These are phyloP conservation scores for Orchesella flavescens DNA, from an alignment of 2,888 invertebrate genomes.

Conservation along the genomic window DNA sequence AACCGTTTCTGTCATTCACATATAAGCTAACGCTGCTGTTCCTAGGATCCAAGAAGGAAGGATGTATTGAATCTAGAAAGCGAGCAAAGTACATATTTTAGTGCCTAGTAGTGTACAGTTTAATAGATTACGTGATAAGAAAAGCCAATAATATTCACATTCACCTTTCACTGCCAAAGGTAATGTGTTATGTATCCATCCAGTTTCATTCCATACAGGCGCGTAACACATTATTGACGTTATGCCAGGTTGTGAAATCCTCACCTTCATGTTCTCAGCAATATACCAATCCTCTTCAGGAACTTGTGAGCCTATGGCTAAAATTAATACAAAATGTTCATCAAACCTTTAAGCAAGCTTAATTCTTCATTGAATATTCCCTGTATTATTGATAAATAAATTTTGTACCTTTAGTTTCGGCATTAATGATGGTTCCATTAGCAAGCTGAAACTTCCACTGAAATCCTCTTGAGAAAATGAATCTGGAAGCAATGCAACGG, in stretches of 20 bases:
- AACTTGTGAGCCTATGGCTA: conserved; percentile 43
- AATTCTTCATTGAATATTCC: too few species aligned
- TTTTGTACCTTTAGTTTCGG: conserved; percentile 44
- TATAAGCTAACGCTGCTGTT: conserved; percentile 53
- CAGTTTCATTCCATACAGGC: conserved; percentile 65
- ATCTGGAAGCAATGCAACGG: conserved; percentile 52
- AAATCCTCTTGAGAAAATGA: conserved; percentile 61
- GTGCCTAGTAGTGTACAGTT: not conserved
- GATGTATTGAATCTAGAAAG: conserved; percentile 54
- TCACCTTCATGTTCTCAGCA: conserved; percentile 46
- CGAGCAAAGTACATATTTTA: not conserved
- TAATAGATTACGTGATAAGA: not conserved
- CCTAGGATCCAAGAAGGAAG: conserved; percentile 52
- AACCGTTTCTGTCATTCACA: conserved; percentile 47
- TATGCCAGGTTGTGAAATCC: conserved; percentile 55
- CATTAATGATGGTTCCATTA: conserved; percentile 57
- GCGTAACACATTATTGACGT: conserved; percentile 47
- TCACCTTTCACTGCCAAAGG: conserved; percentile 55
- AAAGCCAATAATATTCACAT: not conserved
- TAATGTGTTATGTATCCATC: conserved; percentile 48
- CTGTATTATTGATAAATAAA: too few species aligned
- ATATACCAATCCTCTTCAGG: conserved; percentile 40
- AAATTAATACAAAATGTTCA: too few species aligned
- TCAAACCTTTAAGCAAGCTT: too few species aligned
- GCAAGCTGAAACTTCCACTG: conserved; percentile 58